A percentile compares a stretch with the other conserved stretches of the same genome.
Evolutionary conservation across 2,888 invertebrate genomes (phyloP).

Genomic region (Drosophila ustulata): DNA sequence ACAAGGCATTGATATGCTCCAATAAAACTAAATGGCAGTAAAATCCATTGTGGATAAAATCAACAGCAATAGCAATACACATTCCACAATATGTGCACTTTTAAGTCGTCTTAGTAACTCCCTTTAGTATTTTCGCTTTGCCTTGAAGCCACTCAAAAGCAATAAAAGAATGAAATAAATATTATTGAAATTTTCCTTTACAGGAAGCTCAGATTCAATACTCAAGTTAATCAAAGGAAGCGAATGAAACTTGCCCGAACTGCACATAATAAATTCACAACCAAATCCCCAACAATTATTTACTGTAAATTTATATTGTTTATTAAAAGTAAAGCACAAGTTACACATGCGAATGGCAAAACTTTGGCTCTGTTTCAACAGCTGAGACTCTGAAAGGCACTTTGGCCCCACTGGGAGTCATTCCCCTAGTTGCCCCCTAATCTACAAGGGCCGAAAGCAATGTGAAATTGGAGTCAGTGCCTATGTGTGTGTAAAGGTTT

Average conservation of each 20-base stretch:
- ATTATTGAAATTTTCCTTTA: conserved; percentile 31
- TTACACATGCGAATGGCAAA: conserved; percentile 20
- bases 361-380: conserved; percentile 25
- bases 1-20: not conserved
- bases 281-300: conserved; percentile 74
- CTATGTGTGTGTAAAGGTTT: conserved; percentile 13
- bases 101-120: conserved; percentile 15
- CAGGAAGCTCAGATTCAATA: conserved; percentile 15
- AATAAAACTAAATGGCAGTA: not conserved
- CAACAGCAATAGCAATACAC: not conserved
- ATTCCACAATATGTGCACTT: not conserved
- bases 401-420: conserved; percentile 4
- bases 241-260: not conserved
- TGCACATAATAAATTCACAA: conserved; percentile 63
- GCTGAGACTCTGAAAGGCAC: conserved; percentile 25
- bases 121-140: conserved; percentile 17
- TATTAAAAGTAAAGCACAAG: conserved; percentile 70
- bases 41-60: conserved; percentile 12
- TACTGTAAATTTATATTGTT: conserved; percentile 79
- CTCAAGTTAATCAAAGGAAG: conserved; percentile 21
- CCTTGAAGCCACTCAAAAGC: conserved; percentile 48
- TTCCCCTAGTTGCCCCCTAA: not conserved
- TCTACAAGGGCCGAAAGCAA: not conserved
- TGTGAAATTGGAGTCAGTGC: not conserved
- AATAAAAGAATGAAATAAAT: conserved; percentile 21